Base-by-base conservation (phyloP, 2,113 vertebrate genomes). In the Catharus bicknelli region DNA sequence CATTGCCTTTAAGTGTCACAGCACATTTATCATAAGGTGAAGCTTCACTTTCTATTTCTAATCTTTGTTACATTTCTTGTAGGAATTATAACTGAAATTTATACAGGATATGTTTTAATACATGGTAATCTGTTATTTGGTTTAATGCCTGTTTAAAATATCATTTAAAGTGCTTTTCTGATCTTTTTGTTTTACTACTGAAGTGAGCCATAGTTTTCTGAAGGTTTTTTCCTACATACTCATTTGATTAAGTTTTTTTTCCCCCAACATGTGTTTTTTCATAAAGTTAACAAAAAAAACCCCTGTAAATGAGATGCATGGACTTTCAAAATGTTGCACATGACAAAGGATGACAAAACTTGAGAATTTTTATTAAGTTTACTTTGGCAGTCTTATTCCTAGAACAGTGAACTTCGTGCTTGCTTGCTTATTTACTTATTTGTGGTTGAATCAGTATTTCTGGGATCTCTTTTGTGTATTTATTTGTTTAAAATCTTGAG, bases 401-500 rank as follows among this genome's bases (percentile, higher is more conserved):
- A 61, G 90, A 72, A 86, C 79, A 93, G 72, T 78, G 82, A 96
- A 94, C 93, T 95, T 93, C 4, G 3, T 93, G 75, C 85, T 88
- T 92, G 81, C 88, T 87, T 92, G 90, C 85, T 94, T 91, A 94
- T 96, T 96, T 96, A 72, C 92, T 96, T 92, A 91, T 92, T 96
- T 95, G 91, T 89, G 81, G 36, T 75, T 94, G 63, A 96, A 83
- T 96, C 86, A 51, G 48, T 90, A 88, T 95, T 96, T 88, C 93
- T 91, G 90, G 88, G 83, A 74, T 90, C 78, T 88, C 64, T 83
- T 93, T 93, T 95, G 75, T 94, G 90, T 96, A 90, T 95, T 86
- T 94, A 96, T 75, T 88, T 97, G 92, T 94, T 97, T 94, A 84
- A 96, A 96, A 96, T 96, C 97, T 94, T 85, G 86, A 94, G 90